Percentiles rank a stretch among this genome's conserved stretches.
Conservation (phyloP, 2,888 invertebrate genomes). For the Acleris cristana region DNA sequence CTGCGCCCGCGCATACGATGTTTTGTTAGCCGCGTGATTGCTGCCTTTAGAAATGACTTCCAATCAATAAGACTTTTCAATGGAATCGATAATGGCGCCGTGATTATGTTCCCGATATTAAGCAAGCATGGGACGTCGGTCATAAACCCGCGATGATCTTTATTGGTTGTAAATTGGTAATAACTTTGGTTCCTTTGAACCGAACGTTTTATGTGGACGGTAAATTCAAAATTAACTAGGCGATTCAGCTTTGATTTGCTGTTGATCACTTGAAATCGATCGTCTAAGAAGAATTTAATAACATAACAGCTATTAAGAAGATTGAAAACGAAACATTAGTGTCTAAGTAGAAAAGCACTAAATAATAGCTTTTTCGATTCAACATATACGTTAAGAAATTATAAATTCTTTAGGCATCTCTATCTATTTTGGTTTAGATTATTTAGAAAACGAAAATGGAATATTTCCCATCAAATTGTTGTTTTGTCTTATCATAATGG, state of each 20-base stretch:
- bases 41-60: slow-evolving; percentile 33
- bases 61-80: slow-evolving; percentile 36
- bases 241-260: background rate
- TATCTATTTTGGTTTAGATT: no score
- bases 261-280: slow-evolving; percentile 1
- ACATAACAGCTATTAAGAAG: no score
- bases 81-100: slow-evolving; percentile 27
- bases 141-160: slow-evolving; percentile 27
- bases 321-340: no score
- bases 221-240: slow-evolving; percentile 18
- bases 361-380: no score
- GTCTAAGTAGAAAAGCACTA: no score
- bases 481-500: no score
- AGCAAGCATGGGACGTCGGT: slow-evolving; percentile 26
- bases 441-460: no score
- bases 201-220: slow-evolving; percentile 7
- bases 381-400: no score
- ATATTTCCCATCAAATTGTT: no score
- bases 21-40: slow-evolving; percentile 17
- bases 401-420: no score
- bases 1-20: slow-evolving; percentile 14
- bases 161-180: slow-evolving; percentile 27
- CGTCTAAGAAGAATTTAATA: no score
- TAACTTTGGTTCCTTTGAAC: slow-evolving; percentile 10
- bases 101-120: slow-evolving; percentile 32